Evolutionary conservation across 2,113 vertebrate species (phyloP).

Genomic region (Vicugna pacos): DNA sequence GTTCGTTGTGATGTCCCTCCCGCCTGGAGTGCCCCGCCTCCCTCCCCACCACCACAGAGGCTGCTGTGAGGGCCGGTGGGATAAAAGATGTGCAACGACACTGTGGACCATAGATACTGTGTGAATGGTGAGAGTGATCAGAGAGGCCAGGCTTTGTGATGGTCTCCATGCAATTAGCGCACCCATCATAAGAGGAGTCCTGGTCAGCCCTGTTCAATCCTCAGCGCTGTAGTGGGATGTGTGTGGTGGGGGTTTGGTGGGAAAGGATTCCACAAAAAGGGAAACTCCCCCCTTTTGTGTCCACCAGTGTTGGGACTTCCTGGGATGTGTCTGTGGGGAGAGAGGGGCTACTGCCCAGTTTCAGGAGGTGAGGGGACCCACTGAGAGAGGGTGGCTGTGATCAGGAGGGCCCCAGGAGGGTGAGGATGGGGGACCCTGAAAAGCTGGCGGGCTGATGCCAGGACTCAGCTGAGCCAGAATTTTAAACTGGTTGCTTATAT

Average conservation of each 20-base stretch:
- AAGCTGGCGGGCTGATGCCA: not conserved
- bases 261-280: not conserved
- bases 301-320: not conserved
- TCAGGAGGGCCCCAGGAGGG: not conserved
- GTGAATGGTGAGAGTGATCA: not conserved
- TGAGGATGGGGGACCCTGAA: not conserved
- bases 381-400: not conserved
- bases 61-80: not conserved
- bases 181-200: not conserved
- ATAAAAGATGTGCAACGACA: not conserved
- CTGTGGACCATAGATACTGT: not conserved
- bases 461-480: constrained; percentile 29
- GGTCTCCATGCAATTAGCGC: accelerated
- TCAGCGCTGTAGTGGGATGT: accelerated
- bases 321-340: not conserved
- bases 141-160: not conserved
- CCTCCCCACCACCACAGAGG: too few relatives aligned
- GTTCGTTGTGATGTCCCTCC: not conserved
- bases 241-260: not conserved
- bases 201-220: not conserved
- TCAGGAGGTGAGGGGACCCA: not conserved
- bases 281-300: not conserved
- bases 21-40: not conserved
- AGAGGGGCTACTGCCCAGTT: not conserved
- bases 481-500: constrained; percentile 70